A percentile compares a stretch with the other conserved stretches of the same genome.
Conservation (phyloP, 2,888 invertebrate species). For the Cerceris rybyensis region DNA sequence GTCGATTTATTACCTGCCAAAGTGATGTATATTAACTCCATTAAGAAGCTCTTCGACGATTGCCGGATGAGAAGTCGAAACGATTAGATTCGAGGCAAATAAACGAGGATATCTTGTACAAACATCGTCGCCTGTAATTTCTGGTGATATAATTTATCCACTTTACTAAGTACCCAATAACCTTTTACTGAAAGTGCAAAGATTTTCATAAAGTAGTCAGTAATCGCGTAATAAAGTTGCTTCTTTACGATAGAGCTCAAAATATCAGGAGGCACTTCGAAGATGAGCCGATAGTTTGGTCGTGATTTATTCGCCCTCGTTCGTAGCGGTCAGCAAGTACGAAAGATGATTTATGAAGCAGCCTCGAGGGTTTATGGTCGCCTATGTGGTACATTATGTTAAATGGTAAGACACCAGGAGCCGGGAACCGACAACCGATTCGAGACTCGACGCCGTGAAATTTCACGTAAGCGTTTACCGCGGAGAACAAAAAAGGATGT, state of each 20-base stretch:
- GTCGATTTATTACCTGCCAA: neutral
- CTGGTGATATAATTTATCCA: too few species aligned
- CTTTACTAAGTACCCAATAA: neutral
- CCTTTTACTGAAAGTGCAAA: neutral
- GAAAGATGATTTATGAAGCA: conserved; percentile 41
- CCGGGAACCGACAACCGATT: conserved; percentile 21
- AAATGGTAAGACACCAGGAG: conserved; percentile 28
- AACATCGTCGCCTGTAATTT: neutral
- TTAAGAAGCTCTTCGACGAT: neutral
- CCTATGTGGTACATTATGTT: conserved; percentile 28
- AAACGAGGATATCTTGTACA: neutral
- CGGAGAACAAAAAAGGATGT: neutral
- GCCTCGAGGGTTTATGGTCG: conserved; percentile 16
- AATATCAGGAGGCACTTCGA: conserved; percentile 9
- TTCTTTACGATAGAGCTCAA: conserved; percentile 29
- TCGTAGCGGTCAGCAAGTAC: conserved; percentile 31
- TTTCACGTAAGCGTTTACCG: neutral
- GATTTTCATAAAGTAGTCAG: neutral
- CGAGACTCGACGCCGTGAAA: conserved; percentile 5
- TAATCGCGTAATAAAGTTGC: conserved; percentile 33
- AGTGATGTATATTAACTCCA: neutral
- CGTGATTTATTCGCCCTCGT: conserved; percentile 44
- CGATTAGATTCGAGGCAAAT: neutral
- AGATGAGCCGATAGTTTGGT: conserved; percentile 28
- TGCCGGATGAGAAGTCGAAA: neutral